Base-by-base conservation (phyloP, 2,113 vertebrate species). In the Cyphomyrus discorhynchus region DNA sequence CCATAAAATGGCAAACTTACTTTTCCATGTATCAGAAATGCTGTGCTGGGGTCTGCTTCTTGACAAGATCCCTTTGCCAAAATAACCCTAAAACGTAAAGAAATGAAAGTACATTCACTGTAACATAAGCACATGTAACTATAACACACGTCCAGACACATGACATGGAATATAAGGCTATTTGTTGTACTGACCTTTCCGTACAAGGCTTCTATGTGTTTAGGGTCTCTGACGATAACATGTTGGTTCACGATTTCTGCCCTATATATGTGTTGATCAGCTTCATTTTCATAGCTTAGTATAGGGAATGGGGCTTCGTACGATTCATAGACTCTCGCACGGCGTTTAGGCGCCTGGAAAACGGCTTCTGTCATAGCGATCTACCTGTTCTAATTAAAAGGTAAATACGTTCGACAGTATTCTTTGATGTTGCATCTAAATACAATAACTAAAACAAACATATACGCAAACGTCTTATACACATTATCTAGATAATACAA, bases 51-150 rank as follows among this genome's bases (percentile, higher is more conserved):
- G 98, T 66, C 96, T 93, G 91, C 97, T 97, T 95, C 97, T 97
- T 53, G 98, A 99, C 85, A 99, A 94, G 90, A 98, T 90, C 0
- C 98, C 98, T 96, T 99, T 99, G 46, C 98, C 98, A 94, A 99
- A 99, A 91, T 96, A 99, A 50, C 98, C 98, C 98, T 99, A 86
- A 90, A 39, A 91, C 8, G 15, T 9, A 62, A 24, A 45, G 6
- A 66, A 31, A 90, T 56, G 90, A 49, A 85, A 91, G n/a, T 31
- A 27, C 9, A 66, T 8, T 24, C 45, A 47, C 87, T 53, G 88
- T 88, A 11, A 8, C n/a, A 24, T 56, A 42, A 46, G 42, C 88
- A 86, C n/a, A n/a, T 0, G 13, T 56, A 77, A 46, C 10, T 11
- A 53, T 11, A 53, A 86, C 15, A 49, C 19, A 80, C 31, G 52